Percentiles rank a stretch among this genome's conserved stretches.
These are phyloP conservation scores for Picathartes gymnocephalus DNA, from an alignment of 2,113 vertebrate genomes.

Conservation along the genomic window DNA sequence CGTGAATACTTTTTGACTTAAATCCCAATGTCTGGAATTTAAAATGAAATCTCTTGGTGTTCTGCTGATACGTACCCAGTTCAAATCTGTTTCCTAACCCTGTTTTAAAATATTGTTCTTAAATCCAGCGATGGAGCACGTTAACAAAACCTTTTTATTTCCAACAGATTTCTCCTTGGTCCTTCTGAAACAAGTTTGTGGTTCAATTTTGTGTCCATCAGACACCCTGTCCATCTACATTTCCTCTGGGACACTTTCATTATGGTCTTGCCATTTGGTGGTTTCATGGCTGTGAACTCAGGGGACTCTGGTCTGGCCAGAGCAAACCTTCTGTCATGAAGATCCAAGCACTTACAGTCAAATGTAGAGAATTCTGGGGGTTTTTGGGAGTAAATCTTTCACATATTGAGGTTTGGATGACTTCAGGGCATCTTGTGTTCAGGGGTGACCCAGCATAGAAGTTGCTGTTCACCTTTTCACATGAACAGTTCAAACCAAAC, in stretches of 20 bases:
- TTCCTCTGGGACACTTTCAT: neutral
- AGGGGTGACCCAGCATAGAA: fast-evolving
- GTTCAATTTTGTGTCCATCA: neutral
- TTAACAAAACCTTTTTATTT: neutral
- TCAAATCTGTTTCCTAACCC: neutral
- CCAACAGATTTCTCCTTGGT: neutral
- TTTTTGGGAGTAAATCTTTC: fast-evolving
- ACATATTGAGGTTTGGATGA: neutral
- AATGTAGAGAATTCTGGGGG: fast-evolving
- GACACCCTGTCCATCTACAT: fast-evolving
- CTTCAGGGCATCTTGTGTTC: neutral
- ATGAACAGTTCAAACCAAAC: neutral
- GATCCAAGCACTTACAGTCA: neutral
- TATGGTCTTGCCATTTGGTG: neutral
- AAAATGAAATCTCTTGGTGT: neutral
- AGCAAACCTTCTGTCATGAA: neutral
- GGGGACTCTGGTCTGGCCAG: neutral
- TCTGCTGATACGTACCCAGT: neutral
- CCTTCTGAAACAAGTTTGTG: neutral
- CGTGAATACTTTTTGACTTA: neutral
- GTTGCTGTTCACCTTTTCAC: neutral
- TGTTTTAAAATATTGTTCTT: neutral
- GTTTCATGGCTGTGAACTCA: neutral
- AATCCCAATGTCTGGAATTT: neutral
- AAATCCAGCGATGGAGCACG: neutral